Base-by-base conservation (phyloP, 2,113 vertebrate genomes). In the Austrofundulus limnaeus region DNA sequence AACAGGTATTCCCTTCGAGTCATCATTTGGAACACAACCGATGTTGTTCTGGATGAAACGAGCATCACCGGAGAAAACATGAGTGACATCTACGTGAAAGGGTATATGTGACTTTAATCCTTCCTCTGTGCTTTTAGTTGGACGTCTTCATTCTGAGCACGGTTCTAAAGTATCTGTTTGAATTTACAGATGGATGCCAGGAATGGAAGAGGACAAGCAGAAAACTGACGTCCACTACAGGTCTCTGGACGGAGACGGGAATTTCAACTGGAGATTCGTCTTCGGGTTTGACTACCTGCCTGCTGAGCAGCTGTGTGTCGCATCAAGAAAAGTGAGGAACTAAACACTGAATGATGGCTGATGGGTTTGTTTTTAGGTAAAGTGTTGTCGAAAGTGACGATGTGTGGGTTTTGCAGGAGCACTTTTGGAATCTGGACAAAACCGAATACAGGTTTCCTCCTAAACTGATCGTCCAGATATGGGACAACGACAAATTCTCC, bases 401-500 rank as follows among this genome's bases (percentile, higher is more conserved):
- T 16, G 3, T 34, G 13, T 38, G 57, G 34, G 1, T 72, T 69
- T 51, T 82, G 63, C 72, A 99, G 97, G 96, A 98, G 63, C 94
- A 98, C 80, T 98, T 99, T 76, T 99, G 97, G 97, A 99, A 94
- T 85, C 92, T 96, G 77, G 96, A 98, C 91, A 95, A 96, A 87
- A 97, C 96, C 4, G 97, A 98, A 88, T 95, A 95, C 64, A 93
- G 95, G 83, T 92, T 94, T 55, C 97, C 97, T 49, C 97, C 97
- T 11, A 95, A 94, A 85, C 72, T 99, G 59, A 91, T 93, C 43
- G 82, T 98, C 87, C 97, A 99, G 80, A 96, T 99, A 84, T 99
- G 97, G 97, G 97, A 99, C 89, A 99, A 99, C 83, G 97, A 99
- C 89, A 99, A 98, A 82, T 98, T 99, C 90, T 95, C 97, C 28